Base-by-base conservation (phyloP, 2,888 invertebrate genomes). In the Aphodius sticticus region DNA sequence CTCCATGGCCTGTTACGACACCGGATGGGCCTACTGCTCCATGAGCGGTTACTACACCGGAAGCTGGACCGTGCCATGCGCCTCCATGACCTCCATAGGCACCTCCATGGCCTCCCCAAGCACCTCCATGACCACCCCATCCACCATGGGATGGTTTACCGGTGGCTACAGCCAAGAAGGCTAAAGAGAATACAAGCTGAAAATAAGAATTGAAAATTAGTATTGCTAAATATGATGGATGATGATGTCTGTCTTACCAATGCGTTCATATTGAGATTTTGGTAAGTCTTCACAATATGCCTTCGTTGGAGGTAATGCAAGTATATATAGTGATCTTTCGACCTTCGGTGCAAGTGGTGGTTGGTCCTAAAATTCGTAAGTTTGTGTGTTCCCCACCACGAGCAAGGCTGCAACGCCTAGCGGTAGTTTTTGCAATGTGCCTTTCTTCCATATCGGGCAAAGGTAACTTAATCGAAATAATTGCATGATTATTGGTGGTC, bases 191-290 rank as follows among this genome's bases (percentile, higher is more conserved):
- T n/a, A 74, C 36, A 74, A 74, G 15, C 74, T 74, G 37, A 16
- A 74, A 74, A 36, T n/a, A 74, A 71, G 2, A 74, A 36, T 35
- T 36, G 36, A 9, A 15, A n/a, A 12, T 16, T 35, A 74, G 37
- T 26, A 71, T 71, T 16, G 5, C 6, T 71, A 14, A 16, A 5
- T 26, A 5, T 12, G 12, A 53, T 26, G 74, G 74, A 37, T 74
- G 16, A 15, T 74, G n/a, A 15, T n/a, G n/a, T 35, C n/a, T 36
- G n/a, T 36, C 74, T 74, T 36, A 74, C 74, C 74, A 74, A 74
- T 14, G 74, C 74, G 74, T 74, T 74, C 74, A 74, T 74, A 9
- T n/a, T 26, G 74, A 74, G 74, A 74, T 74, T 35, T 74, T 37
- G 74, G n/a, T 74, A 35, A 37, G 37, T 36, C 74, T 74, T 74